Base-by-base conservation (phyloP, 2,888 invertebrate genomes). In the Galerucella pusilla region DNA sequence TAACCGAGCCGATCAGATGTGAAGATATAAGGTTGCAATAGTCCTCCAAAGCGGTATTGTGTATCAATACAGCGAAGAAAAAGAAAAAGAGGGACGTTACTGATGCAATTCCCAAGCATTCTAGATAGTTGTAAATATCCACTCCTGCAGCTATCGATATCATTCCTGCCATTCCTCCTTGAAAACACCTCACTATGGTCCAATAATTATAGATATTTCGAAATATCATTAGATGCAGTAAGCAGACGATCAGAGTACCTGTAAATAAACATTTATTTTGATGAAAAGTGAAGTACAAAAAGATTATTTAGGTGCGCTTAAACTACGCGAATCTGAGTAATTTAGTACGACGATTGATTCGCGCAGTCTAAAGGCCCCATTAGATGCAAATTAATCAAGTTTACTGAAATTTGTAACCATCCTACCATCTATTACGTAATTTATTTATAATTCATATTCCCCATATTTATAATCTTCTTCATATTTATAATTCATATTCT, bases 41-140 rank as follows among this genome's bases (percentile, higher is more conserved):
- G 77, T 88, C 88, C 74, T 88, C 87, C 11, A 88, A 70, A 0
- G 85, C 81, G 57, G 85, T 86, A 72, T 79, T 80, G 67, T 85
- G 85, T 2, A 87, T 73, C 74, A 67, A 84, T 79, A 35, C 82
- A 59, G 73, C 84, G 63, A 75, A 82, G 83, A 80, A 82, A 84
- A 68, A 86, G 68, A 54, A 86, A 46, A 71, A 84, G 82, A 75
- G 77, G 77, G 74, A 77, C 16, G 63, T 79, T 76, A 69, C 84
- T 80, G 63, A 84, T 57, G 81, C 71, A 57, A 83, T 70, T 49
- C 72, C 77, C 16, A 86, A 76, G 14, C 85, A 80, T 7, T 81
- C 66, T 7, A 80, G 54, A 2, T 85, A 85, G 9, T 83, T 80
- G 72, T 87, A 88, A 54, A 84, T 71, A 68, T 86, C 83, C 3